Evolutionary conservation across 1,140 invertebrate genomes (phyloP).

Genomic region (Drosophila novamexicana): DNA sequence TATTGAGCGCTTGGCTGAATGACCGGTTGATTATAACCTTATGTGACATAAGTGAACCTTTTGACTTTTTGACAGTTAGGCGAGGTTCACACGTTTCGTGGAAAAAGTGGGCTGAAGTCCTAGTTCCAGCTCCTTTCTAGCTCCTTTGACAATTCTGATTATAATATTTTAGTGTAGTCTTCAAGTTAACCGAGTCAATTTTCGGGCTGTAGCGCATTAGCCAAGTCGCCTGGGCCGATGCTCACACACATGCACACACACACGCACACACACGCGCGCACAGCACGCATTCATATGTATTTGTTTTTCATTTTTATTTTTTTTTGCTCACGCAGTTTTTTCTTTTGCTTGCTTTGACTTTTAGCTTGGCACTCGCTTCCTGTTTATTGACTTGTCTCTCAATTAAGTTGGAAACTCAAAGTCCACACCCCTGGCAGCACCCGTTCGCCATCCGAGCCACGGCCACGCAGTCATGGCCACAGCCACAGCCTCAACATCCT

Average conservation of each 20-base stretch:
- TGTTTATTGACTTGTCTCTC: constrained; percentile 84
- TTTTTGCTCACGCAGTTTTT: constrained; percentile 11
- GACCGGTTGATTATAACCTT: too few species aligned
- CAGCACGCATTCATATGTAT: constrained; percentile 2
- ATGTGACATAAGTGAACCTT: too few species aligned
- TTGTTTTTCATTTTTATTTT: constrained; percentile 13
- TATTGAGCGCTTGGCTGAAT: too few species aligned
- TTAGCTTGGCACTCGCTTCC: constrained; percentile 69
- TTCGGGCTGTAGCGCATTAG: constrained; percentile 3
- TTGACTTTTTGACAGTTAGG: too few species aligned
- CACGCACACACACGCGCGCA: background rate
- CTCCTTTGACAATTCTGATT: too few species aligned
- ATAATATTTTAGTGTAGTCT: too few species aligned
- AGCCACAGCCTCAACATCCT: background rate
- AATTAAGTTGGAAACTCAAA: constrained; percentile 77
- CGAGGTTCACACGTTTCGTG: too few species aligned
- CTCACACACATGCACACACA: constrained; percentile 6
- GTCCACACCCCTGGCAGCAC: constrained; percentile 35
- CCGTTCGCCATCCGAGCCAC: background rate
- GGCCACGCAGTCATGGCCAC: background rate
- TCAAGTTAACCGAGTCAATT: too few species aligned
- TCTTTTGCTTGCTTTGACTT: constrained; percentile 64
- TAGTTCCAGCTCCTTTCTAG: too few species aligned
- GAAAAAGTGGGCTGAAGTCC: too few species aligned
- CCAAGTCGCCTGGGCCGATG: background rate